Percentiles rank a stretch among this genome's conserved stretches.
These are phyloP conservation scores for Platorchestia sp. DNA, from an alignment of 1,140 invertebrate species.

Conservation along the genomic window DNA sequence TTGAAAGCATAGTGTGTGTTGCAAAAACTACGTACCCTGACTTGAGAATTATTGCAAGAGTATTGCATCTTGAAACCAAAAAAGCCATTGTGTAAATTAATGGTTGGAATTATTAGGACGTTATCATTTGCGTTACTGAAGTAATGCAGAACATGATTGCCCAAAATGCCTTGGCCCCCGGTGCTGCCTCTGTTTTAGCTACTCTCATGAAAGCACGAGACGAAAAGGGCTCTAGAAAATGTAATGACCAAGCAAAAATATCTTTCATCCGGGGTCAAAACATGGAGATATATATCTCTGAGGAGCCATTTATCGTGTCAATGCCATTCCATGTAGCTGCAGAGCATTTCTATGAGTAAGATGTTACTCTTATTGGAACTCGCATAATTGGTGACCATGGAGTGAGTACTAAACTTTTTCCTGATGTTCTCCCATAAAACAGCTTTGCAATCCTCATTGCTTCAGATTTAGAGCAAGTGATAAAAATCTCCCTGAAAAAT, in stretches of 20 bases:
- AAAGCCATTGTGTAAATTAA: slow-evolving; percentile 3
- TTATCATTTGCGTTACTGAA: slow-evolving; percentile 39
- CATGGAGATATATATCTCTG: slow-evolving; percentile 21
- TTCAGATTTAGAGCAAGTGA: neutral
- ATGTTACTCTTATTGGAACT: slow-evolving; percentile 27
- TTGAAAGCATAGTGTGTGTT: neutral
- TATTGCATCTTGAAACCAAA: slow-evolving; percentile 4
- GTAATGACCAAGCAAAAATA: neutral
- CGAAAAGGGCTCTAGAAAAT: neutral
- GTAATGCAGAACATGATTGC: slow-evolving; percentile 17
- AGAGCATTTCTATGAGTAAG: slow-evolving; percentile 42
- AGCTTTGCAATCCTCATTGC: slow-evolving; percentile 9
- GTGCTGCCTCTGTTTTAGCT: slow-evolving; percentile 26
- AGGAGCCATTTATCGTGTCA: neutral
- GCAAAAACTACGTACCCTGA: slow-evolving; percentile 23
- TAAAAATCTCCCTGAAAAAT: neutral
- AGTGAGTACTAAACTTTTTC: neutral
- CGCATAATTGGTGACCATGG: neutral
- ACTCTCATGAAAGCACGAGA: slow-evolving; percentile 32
- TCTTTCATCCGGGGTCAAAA: neutral
- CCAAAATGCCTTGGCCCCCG: slow-evolving; percentile 17
- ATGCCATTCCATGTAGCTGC: slow-evolving; percentile 45
- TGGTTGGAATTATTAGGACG: neutral
- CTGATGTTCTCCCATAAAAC: slow-evolving; percentile 28
- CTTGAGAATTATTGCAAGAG: slow-evolving; percentile 20